These are phyloP conservation scores for Drosophila imparisetae DNA, from an alignment of 2,888 invertebrate genomes.

Conservation along the genomic window DNA sequence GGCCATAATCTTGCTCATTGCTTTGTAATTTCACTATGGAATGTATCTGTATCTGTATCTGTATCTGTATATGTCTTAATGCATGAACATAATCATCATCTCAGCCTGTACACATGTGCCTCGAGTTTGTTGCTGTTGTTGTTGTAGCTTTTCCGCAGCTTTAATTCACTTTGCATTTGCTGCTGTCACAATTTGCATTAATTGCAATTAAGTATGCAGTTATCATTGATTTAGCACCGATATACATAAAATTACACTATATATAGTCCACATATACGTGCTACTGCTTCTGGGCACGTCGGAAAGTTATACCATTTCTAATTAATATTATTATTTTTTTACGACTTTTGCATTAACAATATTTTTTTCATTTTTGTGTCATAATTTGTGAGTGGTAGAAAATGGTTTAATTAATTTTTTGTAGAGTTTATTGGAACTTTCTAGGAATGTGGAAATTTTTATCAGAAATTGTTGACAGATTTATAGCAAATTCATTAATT, in stretches of 20 bases:
- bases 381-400: conserved; percentile 26
- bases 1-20: conserved; percentile 56
- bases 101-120: conserved; percentile 60
- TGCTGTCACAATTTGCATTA: conserved; percentile 80
- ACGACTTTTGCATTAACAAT: conserved; percentile 9
- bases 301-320: conserved; percentile 17
- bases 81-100: conserved; percentile 68
- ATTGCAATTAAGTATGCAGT: conserved; percentile 78
- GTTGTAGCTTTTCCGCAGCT: conserved; percentile 49
- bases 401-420: not conserved
- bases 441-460: conserved; percentile 1
- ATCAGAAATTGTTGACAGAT: conserved; percentile 11
- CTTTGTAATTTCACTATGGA: conserved; percentile 77
- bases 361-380: conserved; percentile 20
- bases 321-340: conserved; percentile 14
- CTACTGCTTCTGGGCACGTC: conserved; percentile 55
- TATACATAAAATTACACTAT: conserved; percentile 40
- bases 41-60: conserved; percentile 36
- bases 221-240: conserved; percentile 81
- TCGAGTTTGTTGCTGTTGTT: conserved; percentile 31
- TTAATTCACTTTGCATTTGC: conserved; percentile 67
- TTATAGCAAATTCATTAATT: conserved; percentile 1
- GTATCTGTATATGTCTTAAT: conserved; percentile 57
- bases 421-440: conserved; percentile 2
- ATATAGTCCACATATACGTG: conserved; percentile 46